Percentiles rank a stretch among this genome's conserved stretches.
These are phyloP conservation scores for Halichondria panicea DNA, from an alignment of 37 sponge, comb jelly and placozoan genomes.

Conservation along the genomic window DNA sequence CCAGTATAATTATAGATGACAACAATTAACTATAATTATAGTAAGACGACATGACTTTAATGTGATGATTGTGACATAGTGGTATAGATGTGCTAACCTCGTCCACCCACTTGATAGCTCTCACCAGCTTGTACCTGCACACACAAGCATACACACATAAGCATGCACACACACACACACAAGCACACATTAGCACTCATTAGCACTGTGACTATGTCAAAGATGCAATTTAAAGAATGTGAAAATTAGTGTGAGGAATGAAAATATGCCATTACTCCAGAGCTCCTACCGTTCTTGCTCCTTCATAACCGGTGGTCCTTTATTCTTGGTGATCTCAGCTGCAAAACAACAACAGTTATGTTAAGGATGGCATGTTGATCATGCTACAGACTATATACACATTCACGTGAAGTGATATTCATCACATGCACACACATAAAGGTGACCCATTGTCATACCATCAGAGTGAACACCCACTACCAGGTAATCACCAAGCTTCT, in stretches of 20 bases:
- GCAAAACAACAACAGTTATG: background rate
- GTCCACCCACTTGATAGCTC: constrained; percentile 97
- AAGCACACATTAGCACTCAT: background rate
- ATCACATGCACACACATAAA: background rate
- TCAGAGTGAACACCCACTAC: constrained; percentile 93
- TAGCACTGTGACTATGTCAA: too few relatives aligned
- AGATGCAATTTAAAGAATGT: background rate
- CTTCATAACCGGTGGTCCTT: constrained; percentile 93
- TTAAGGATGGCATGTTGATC: background rate
- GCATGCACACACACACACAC: background rate
- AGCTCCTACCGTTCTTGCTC: constrained; percentile 85
- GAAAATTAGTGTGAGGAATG: background rate
- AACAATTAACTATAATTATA: too few relatives aligned
- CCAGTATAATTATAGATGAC: background rate
- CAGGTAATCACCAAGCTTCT: constrained; percentile 86
- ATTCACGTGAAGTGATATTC: background rate
- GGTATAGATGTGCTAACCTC: constrained; percentile 60
- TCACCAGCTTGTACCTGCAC: constrained; percentile 85
- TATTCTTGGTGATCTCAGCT: constrained; percentile 71
- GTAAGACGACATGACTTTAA: background rate
- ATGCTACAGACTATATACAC: too few relatives aligned
- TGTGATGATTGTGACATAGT: background rate
- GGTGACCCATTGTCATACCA: constrained; percentile 58
- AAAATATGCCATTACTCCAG: background rate
- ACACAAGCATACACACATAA: constrained; percentile 2